phyloP scores from a whole-genome alignment of 2,797 vertebrate species.

The Chromis chromis region DNA sequence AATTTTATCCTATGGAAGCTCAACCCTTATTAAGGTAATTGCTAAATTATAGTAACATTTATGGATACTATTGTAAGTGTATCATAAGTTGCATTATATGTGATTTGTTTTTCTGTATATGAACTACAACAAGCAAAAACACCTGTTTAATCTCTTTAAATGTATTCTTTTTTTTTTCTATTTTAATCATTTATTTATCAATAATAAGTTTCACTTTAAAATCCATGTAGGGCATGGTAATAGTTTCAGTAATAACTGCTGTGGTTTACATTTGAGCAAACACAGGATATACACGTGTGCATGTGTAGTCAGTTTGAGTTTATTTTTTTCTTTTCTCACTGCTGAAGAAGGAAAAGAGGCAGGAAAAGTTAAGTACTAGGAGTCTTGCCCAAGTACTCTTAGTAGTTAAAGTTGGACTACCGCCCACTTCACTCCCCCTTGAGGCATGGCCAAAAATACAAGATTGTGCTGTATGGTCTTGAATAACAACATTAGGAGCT shows the following conservation, averaged over 20 bases:
- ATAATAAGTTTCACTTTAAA: not conserved
- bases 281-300: too few species aligned
- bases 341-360: not conserved
- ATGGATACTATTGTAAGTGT: not conserved
- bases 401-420: slow-evolving; percentile 17
- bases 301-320: not conserved
- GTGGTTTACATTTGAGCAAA: not conserved
- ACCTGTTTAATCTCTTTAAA: too few species aligned
- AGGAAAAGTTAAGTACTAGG: slow-evolving; percentile 1
- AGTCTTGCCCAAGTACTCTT: slow-evolving; percentile 9
- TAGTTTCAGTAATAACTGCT: not conserved
- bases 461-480: slow-evolving; percentile 16
- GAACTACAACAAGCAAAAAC: too few species aligned
- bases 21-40: not conserved
- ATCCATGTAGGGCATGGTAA: not conserved
- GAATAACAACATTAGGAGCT: slow-evolving; percentile 37
- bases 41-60: not conserved
- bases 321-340: slow-evolving; percentile 5
- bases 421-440: slow-evolving; percentile 12
- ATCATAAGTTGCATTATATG: too few species aligned
- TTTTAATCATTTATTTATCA: too few species aligned
- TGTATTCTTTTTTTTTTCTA: too few species aligned
- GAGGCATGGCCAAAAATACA: slow-evolving; percentile 33
- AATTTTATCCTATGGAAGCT: not conserved
- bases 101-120: too few species aligned